A percentile compares a stretch with the other conserved stretches of the same genome.
These are phyloP conservation scores for Hypercompe scribonia DNA, from an alignment of 2,888 invertebrate species.

Conservation along the genomic window DNA sequence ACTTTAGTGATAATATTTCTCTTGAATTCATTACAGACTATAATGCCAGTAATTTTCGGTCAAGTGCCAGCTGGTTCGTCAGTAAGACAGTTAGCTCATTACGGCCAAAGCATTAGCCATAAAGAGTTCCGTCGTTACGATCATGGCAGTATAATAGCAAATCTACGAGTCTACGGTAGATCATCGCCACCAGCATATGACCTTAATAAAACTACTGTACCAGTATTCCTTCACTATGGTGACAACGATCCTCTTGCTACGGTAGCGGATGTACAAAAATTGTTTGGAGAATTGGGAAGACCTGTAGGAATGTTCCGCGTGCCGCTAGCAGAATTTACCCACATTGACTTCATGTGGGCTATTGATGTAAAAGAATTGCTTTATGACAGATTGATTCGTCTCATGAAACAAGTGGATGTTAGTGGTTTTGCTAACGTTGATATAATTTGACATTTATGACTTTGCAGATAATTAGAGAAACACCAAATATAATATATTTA, in stretches of 20 bases:
- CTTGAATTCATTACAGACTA: constrained; percentile 79
- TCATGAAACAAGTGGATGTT: constrained; percentile 73
- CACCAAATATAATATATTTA: not conserved
- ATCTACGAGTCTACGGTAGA: constrained; percentile 84
- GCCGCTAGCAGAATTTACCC: constrained; percentile 87
- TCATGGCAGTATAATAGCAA: constrained; percentile 79
- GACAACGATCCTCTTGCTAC: constrained; percentile 89
- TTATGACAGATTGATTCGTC: constrained; percentile 85
- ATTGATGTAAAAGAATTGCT: constrained; percentile 86
- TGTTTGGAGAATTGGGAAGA: constrained; percentile 84
- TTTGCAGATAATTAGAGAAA: not conserved
- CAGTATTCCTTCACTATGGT: constrained; percentile 89
- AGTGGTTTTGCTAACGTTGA: constrained; percentile 18
- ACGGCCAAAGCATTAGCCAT: constrained; percentile 87
- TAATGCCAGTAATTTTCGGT: constrained; percentile 89
- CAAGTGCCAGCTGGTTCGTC: constrained; percentile 91
- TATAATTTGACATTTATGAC: constrained; percentile 6
- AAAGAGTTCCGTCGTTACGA: constrained; percentile 87
- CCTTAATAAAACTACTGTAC: constrained; percentile 84
- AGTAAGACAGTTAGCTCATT: constrained; percentile 90
- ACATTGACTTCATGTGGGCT: constrained; percentile 91
- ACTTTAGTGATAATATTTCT: not conserved
- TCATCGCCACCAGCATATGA: constrained; percentile 87
- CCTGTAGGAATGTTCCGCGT: constrained; percentile 86
- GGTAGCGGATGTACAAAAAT: constrained; percentile 83